Evolutionary conservation across 2,888 invertebrate genomes (phyloP), one percentile per base, ranked within the genome.

Genomic region (Polyommatus iphigenia): DNA sequence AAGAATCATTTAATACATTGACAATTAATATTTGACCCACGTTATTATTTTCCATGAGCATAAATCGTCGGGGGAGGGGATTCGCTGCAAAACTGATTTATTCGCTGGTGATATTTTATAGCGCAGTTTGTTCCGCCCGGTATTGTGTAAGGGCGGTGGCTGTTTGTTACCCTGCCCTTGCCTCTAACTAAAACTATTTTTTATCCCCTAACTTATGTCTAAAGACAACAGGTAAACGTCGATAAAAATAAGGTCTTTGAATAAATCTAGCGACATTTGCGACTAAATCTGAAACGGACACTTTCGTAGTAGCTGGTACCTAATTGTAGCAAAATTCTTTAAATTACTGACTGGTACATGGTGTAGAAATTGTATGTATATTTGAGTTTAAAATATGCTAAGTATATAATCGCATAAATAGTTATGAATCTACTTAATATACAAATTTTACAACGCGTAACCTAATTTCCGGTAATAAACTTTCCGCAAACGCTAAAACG

Each of bases 101-200:
- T 95, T 92, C 94, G 91, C 93, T 94, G 94, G 94, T 94, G 94
- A 95, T 95, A 95, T 95, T 95, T 95, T 95, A 95, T 95, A 94
- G 95, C 94, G 93, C 91, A 94, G 95, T 95, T 95, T 95, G 95
- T 95, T 95, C 95, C 94, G 95, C 92, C 94, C 94, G 95, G 95
- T 95, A 95, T 95, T 95, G 95, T 95, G 95, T 95, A 95, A 95
- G 95, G 94, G 94, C 93, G 24, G 29, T 67, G 91, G 89, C 93
- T 91, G 93, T 94, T 91, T 93, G 92, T 91, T 92, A 89, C 85
- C 81, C 85, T 87, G 83, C 83, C 85, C 85, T 81, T 62, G 75
- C 50, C 77, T 76, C 29, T 76, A 20, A n/a, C 62, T 62, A 62
- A 76, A 76, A 59, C 41, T 76, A 76, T 62, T 59, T 76, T 76